A percentile compares a stretch with the other conserved stretches of the same genome.
Conservation (phyloP, 1,140 invertebrate genomes). For the Lepidurus apus region DNA sequence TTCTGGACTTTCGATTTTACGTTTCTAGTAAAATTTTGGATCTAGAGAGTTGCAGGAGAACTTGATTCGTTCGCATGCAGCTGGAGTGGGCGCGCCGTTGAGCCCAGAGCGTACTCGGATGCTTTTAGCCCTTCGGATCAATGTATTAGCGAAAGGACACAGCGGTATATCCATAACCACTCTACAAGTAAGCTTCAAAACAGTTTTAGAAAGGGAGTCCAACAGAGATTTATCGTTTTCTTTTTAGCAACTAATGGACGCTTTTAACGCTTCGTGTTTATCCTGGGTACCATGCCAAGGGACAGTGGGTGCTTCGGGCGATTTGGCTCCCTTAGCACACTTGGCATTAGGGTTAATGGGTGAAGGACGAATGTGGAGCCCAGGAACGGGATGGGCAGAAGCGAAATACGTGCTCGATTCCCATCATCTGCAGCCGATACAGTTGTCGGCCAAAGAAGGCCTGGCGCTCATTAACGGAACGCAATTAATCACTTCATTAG, state of each 20-base stretch:
- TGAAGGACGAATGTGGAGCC: constrained; percentile 70
- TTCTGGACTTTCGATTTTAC: background rate
- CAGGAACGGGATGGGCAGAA: constrained; percentile 63
- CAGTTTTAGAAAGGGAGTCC: background rate
- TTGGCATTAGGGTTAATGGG: constrained; percentile 61
- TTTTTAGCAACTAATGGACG: constrained; percentile 55
- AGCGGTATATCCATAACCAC: constrained; percentile 62
- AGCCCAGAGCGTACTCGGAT: constrained; percentile 59
- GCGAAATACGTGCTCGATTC: constrained; percentile 58
- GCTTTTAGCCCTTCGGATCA: constrained; percentile 64
- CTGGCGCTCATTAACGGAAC: constrained; percentile 69
- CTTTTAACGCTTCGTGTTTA: constrained; percentile 67
- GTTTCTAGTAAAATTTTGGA: constrained; percentile 34
- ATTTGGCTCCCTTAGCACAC: constrained; percentile 65
- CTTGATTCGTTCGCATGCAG: constrained; percentile 64
- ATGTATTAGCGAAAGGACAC: constrained; percentile 66
- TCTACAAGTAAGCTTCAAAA: constrained; percentile 41
- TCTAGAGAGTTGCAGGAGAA: constrained; percentile 62
- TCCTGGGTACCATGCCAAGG: constrained; percentile 69
- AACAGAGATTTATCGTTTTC: constrained; percentile 23
- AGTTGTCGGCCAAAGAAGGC: constrained; percentile 63
- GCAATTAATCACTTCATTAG: constrained; percentile 65
- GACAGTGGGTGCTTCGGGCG: constrained; percentile 66
- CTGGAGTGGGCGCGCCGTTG: constrained; percentile 62
- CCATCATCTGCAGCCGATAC: constrained; percentile 56